Evolutionary conservation across 2,113 vertebrate genomes (phyloP), one percentile per base, ranked within the genome.

Genomic region (Struthio camelus): DNA sequence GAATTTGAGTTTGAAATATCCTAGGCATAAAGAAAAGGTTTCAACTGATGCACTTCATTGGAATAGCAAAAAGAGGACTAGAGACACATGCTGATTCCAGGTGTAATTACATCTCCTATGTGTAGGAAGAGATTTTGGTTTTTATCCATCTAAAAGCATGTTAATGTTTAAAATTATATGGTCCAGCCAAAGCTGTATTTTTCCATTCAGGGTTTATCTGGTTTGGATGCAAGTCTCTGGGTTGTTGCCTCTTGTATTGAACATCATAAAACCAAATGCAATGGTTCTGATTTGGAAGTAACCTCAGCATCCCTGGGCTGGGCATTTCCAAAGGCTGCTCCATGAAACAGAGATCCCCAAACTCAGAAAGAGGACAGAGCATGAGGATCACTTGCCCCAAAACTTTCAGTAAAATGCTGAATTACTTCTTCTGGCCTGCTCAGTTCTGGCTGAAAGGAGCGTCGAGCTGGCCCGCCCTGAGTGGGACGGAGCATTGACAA

Each of bases 131-230:
- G 69, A 36, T n/a, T 67, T 75, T 22, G 14, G 27, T 6, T 10
- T 58, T 86, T 51, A 28, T 62, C 32, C 24, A 3, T 5, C 42
- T 40, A 27, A 75, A n/a, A 1, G 22, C 3, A 1, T 0, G 0
- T 30, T 28, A 10, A 18, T 51, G 27, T 13, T 32, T 65, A 56
- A 48, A 19, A 1, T 14, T 24, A 3, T 54, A 1, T 1, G 6
- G 36, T n/a, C 1, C 34, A 86, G 2, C 40, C 80, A 72, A 30
- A 36, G 69, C 69, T 76, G 86, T 15, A 5, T 28, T 67, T 62
- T 61, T 61, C 51, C n/a, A 1, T 32, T 61, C 48, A 38, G 61
- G 54, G 40, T 18, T 48, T 71, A 11, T 44, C 46, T 22, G 51
- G 84, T n/a, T 42, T 50, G 30, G 22, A 90, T 66, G 48, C 32